Conservation (phyloP, 2,888 invertebrate genomes). For the Lissocephala sabroskyi region DNA sequence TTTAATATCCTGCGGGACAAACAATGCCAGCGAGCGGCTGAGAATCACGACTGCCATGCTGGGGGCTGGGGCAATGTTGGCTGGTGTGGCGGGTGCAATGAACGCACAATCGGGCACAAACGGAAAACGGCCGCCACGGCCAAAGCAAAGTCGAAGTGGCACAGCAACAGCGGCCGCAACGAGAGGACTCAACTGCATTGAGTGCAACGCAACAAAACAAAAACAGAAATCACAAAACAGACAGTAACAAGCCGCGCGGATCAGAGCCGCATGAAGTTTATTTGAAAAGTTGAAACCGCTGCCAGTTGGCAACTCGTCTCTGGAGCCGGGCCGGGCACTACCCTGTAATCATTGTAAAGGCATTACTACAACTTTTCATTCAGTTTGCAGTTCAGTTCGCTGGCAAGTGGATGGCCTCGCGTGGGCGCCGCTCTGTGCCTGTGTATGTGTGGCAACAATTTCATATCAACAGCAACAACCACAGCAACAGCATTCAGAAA, state of each 20-base stretch:
- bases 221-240: slow-evolving; percentile 12
- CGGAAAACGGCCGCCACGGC: no score
- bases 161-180: no score
- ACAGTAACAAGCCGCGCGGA: slow-evolving; percentile 23
- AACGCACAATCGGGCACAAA: slow-evolving; percentile 45
- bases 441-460: slow-evolving; percentile 24
- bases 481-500: no score
- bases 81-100: slow-evolving; percentile 51
- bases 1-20: slow-evolving; percentile 45
- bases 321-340: slow-evolving; percentile 1
- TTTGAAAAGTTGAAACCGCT: slow-evolving; percentile 52
- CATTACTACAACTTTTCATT: slow-evolving; percentile 54
- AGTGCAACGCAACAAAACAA: slow-evolving; percentile 6
- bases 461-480: slow-evolving; percentile 27
- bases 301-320: slow-evolving; percentile 29
- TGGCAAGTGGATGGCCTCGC: not conserved
- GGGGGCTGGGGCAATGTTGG: no score
- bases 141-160: no score
- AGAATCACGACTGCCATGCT: slow-evolving; percentile 8
- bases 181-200: not conserved
- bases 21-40: slow-evolving; percentile 29
- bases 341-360: slow-evolving; percentile 47
- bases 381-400: slow-evolving; percentile 22
- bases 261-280: slow-evolving; percentile 45
- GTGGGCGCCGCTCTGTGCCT: slow-evolving; percentile 3